These are phyloP conservation scores for Conus canariensis DNA, from an alignment of 2,888 invertebrate species.

Conservation along the genomic window DNA sequence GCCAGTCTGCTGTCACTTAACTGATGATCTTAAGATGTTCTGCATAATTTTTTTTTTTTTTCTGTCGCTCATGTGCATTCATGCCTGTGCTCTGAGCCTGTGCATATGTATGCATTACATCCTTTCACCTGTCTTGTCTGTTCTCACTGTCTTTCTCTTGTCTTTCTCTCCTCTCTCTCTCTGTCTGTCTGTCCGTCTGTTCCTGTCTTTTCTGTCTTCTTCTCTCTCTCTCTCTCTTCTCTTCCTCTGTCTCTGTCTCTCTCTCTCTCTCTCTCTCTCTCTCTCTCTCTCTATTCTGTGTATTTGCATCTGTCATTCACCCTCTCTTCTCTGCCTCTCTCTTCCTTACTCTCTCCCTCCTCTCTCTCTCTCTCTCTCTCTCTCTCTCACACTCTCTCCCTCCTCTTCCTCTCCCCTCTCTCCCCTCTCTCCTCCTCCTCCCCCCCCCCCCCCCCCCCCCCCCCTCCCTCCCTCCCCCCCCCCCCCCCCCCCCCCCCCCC, in stretches of 20 bases:
- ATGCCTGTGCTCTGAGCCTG: too few species aligned
- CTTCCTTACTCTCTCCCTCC: not conserved
- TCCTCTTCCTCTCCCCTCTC: not conserved
- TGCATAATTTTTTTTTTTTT: too few species aligned
- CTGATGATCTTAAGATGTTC: too few species aligned
- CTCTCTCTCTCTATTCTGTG: not conserved
- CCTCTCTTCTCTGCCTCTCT: constrained; percentile 25
- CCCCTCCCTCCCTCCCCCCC: constrained; percentile 39
- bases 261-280: constrained; percentile 18
- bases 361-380: not conserved
- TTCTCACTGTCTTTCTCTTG: not conserved
- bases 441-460: constrained; percentile 17
- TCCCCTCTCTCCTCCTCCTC: not conserved
- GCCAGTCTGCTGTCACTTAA: too few species aligned
- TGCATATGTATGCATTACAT: too few species aligned
- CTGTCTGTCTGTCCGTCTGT: not conserved
- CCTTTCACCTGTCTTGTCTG: too few species aligned
- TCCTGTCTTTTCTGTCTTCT: not conserved
- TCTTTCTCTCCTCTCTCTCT: not conserved
- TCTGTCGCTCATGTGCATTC: too few species aligned
- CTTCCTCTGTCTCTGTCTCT: constrained; percentile 7
- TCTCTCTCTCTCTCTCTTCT: not conserved
- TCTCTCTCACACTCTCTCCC: not conserved
- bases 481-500: not conserved
- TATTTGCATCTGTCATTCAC: not conserved